Evolutionary conservation across 2,113 vertebrate genomes (phyloP), one percentile per base, ranked within the genome.

Genomic region (Sander lucioperca): DNA sequence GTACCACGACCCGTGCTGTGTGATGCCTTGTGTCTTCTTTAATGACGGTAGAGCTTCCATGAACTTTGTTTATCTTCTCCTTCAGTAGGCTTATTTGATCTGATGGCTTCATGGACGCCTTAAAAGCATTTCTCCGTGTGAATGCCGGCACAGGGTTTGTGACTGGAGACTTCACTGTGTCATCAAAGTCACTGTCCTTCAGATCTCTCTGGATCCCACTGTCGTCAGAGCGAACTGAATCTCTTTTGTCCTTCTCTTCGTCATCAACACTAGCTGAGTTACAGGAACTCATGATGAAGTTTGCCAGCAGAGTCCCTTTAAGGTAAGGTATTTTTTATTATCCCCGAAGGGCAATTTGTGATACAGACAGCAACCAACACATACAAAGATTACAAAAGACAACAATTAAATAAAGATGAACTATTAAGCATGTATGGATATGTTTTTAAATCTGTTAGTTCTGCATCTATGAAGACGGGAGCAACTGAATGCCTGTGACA

Each of bases 221-320:
- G 94, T 97, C 96, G 0, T 82, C 95, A 75, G 96, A 97, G n/a
- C 92, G 85, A 59, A 96, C 65, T 0, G 96, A 97, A 13, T 82
- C 56, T 57, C 81, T 71, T 2, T 21, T 73, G 62, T 18, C 11
- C 19, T 72, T 88, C 18, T 53, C 74, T 8, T 87, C 54, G 1
- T 65, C 45, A 3, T 88, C 86, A 19, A 73, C 18, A 8, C 77
- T 74, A 0, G 73, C 14, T 21, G 66, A 53, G 50, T 21, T 48
- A 8, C 8, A 3, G 27, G 72, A 30, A 21, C 67, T 50, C 57
- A 65, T 88, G 45, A 95, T 75, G 56, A 97, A 96, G 69, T 95
- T 93, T 33, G 94, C 92, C 88, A 97, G 56, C 30, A 96, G 95
- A 73, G 95, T 95, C 96, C 96, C 97, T 97, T 90, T 39, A 9